Percentiles rank a stretch among this genome's conserved stretches.
These are phyloP conservation scores for Macrosiphum euphorbiae DNA, from an alignment of 2,888 invertebrate species.

Conservation along the genomic window DNA sequence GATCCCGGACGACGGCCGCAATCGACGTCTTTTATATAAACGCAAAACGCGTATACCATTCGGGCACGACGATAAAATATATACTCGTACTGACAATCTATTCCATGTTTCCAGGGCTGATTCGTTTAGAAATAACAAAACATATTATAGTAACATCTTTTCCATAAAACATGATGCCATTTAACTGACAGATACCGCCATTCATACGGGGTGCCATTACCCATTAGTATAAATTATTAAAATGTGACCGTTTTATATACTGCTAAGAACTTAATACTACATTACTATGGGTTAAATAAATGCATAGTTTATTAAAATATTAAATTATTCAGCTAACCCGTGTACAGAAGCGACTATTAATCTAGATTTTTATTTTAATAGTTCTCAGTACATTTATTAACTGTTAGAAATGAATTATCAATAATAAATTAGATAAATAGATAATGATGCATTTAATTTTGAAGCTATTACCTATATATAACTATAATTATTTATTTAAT, in stretches of 20 bases:
- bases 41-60: constrained; percentile 24
- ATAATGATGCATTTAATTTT: background rate
- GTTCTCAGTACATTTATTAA: background rate
- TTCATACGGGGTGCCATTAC: background rate
- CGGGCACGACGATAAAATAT: constrained; percentile 22
- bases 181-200: background rate
- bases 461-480: background rate
- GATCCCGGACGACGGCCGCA: background rate
- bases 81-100: constrained; percentile 21
- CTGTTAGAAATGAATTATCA: background rate
- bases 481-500: background rate
- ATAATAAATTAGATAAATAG: background rate
- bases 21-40: constrained; percentile 15
- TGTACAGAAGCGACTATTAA: background rate
- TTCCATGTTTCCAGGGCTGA: constrained; percentile 27
- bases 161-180: background rate
- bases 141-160: background rate
- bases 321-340: background rate
- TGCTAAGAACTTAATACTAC: background rate
- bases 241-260: background rate
- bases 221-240: background rate
- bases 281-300: background rate
- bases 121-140: constrained; percentile 13
- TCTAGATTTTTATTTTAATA: background rate
- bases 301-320: background rate